Percentiles rank a stretch among this genome's conserved stretches.
phyloP scores from a whole-genome alignment of 2,888 invertebrate species.

The Phaonia tiefii region DNA sequence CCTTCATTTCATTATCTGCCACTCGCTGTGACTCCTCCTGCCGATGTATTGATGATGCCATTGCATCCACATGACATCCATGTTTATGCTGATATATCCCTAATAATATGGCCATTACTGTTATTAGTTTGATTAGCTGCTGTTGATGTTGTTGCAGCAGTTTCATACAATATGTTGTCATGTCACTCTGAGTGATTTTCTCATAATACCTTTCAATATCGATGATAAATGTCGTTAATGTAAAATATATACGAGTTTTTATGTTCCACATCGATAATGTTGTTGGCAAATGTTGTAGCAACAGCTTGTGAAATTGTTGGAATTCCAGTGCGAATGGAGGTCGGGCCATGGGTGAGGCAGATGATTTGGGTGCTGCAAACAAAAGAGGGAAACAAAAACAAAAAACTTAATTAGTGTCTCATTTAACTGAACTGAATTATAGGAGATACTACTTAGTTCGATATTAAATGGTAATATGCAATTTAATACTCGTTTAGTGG shows the following conservation, averaged over 20 bases:
- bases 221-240: slow-evolving; percentile 33
- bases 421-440: too few species aligned
- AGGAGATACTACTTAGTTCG: too few species aligned
- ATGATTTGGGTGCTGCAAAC: slow-evolving; percentile 56
- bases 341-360: slow-evolving; percentile 37
- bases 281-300: slow-evolving; percentile 12
- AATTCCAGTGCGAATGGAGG: slow-evolving; percentile 21
- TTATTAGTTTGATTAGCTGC: slow-evolving; percentile 41
- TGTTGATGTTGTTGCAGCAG: slow-evolving; percentile 39
- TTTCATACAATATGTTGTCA: slow-evolving; percentile 38
- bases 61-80: background rate
- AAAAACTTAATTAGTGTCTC: too few species aligned
- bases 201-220: slow-evolving; percentile 40
- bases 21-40: slow-evolving; percentile 18
- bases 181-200: slow-evolving; percentile 43
- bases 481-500: too few species aligned
- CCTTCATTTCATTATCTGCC: slow-evolving; percentile 34
- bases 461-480: too few species aligned
- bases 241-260: slow-evolving; percentile 19
- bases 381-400: background rate
- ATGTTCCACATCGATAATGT: background rate
- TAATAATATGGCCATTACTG: slow-evolving; percentile 70
- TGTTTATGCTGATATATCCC: slow-evolving; percentile 22
- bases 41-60: background rate
- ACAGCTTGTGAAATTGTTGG: slow-evolving; percentile 13